A percentile compares a stretch with the other conserved stretches of the same genome.
phyloP scores from a whole-genome alignment of 2,797 vertebrate genomes.

The Acanthurus lineatus region DNA sequence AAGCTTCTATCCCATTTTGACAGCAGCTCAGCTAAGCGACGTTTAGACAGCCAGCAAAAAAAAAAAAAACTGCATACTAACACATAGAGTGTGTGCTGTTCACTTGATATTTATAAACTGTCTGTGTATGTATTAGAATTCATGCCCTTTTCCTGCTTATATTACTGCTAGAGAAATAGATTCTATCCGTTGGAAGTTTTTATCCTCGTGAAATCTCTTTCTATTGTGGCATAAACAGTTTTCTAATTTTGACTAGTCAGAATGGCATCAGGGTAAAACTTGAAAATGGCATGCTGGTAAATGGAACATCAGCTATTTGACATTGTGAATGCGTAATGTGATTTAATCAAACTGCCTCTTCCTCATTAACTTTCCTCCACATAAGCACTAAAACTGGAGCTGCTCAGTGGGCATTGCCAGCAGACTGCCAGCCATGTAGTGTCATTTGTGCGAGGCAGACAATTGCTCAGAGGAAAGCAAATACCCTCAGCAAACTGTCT shows the following conservation, averaged over 20 bases:
- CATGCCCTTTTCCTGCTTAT: slow-evolving; percentile 39
- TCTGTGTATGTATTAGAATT: slow-evolving; percentile 43
- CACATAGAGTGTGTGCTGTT: slow-evolving; percentile 48
- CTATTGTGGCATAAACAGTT: slow-evolving; percentile 38
- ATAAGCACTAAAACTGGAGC: slow-evolving; percentile 35
- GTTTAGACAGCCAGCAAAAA: slow-evolving; percentile 56
- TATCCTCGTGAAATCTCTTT: slow-evolving; percentile 42
- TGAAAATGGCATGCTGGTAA: slow-evolving; percentile 49
- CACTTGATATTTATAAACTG: slow-evolving; percentile 63
- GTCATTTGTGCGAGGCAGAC: slow-evolving; percentile 37
- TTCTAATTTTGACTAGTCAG: slow-evolving; percentile 43
- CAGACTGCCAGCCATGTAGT: slow-evolving; percentile 23
- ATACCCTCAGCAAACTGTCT: not conserved
- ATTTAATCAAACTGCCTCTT: slow-evolving; percentile 55
- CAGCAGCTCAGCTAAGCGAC: slow-evolving; percentile 67
- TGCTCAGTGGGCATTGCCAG: slow-evolving; percentile 38
- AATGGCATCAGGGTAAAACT: slow-evolving; percentile 29
- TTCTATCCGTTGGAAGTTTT: slow-evolving; percentile 17
- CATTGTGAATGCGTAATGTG: slow-evolving; percentile 15
- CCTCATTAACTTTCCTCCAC: slow-evolving; percentile 56
- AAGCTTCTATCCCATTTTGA: slow-evolving; percentile 62
- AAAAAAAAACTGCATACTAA: slow-evolving; percentile 46
- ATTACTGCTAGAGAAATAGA: slow-evolving; percentile 23
- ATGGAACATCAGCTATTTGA: slow-evolving; percentile 56
- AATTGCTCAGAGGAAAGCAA: slow-evolving; percentile 31